Evolutionary conservation across 2,888 invertebrate species (phyloP), one percentile per base, ranked within the genome.

Genomic region (Ceramica pisi): DNA sequence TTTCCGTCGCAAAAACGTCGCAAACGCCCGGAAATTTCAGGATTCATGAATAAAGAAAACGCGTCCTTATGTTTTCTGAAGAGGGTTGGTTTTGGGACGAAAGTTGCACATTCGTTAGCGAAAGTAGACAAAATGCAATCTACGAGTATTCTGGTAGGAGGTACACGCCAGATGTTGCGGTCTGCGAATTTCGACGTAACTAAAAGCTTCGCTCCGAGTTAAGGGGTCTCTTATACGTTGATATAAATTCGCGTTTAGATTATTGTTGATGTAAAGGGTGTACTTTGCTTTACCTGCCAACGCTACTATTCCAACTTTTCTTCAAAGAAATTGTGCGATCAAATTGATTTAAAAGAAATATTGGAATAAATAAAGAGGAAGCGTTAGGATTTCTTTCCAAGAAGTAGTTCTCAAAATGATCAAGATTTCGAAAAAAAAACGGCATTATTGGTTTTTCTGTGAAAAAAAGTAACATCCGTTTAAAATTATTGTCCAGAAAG

Each of bases 141-240:
- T 92, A 89, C 90, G 88, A 88, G 89, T 92, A 91, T 89, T 90
- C 90, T 91, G 90, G 91, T 91, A 90, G 89, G 89, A 90, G 90
- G 90, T 91, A 92, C 76, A 88, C 90, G 89, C 92, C 95, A 95
- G 95, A 93, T 95, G 95, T 92, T 94, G 95, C 88, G 95, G 95
- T 94, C 91, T 92, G 88, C 91, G 91, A 94, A 94, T 94, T 94
- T 94, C 91, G 87, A 89, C 90, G 91, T 91, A 92, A 94, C 94
- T 95, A 93, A 94, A 94, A 94, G 93, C 94, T 92, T 89, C 86
- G 87, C 86, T 86, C 75, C 82, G 89, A 91, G 91, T 92, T 92
- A 89, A 89, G 87, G 89, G 86, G 87, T 75, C 83, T 88, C 85
- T 85, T 87, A 85, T 81, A 83, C 71, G 80, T 76, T 82, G 69